Percentiles rank a stretch among this genome's conserved stretches.
Conservation (phyloP, 2,888 invertebrate genomes). For the Epinotia bilunana region DNA sequence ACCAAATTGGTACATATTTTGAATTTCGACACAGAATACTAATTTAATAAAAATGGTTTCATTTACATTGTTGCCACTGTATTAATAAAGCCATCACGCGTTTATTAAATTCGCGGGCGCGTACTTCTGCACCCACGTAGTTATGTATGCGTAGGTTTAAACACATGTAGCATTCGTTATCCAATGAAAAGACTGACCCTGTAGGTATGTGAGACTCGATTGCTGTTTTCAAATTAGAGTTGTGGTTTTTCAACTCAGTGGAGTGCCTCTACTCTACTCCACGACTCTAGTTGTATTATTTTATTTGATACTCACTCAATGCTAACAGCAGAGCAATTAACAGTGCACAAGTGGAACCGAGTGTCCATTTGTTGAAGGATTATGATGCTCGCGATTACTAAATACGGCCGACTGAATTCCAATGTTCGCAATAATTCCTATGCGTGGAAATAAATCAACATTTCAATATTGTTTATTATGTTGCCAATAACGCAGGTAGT, state of each 20-base stretch:
- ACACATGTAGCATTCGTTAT: no score
- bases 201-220: not conserved
- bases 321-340: not conserved
- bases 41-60: no score
- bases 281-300: not conserved
- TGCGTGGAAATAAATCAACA: constrained; percentile 8
- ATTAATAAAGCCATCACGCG: no score
- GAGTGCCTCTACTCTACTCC: not conserved
- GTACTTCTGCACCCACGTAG: no score
- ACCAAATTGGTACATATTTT: no score
- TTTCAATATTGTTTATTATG: constrained; percentile 25
- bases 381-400: constrained; percentile 17
- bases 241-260: not conserved
- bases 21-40: no score
- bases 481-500: constrained; percentile 4
- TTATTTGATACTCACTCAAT: not conserved
- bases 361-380: constrained; percentile 23
- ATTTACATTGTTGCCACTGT: no score
- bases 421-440: constrained; percentile 15
- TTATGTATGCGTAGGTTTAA: no score
- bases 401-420: not conserved
- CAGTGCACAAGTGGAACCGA: constrained; percentile 1
- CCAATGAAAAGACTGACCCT: no score
- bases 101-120: no score
- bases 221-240: not conserved